Evolutionary conservation across 2,888 invertebrate species (phyloP).

Genomic region (Heteropelma amictum): DNA sequence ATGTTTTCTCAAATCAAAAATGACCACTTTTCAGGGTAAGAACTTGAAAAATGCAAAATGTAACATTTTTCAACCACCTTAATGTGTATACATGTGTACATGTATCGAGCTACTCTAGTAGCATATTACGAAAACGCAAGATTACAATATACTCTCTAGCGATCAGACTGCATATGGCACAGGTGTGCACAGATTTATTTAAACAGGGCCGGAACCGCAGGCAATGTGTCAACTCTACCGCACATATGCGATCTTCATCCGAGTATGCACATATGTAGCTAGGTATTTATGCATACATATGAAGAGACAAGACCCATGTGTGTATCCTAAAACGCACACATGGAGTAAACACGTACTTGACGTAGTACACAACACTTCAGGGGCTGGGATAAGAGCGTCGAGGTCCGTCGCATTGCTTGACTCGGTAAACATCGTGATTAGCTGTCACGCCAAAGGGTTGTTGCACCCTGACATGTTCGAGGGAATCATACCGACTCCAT

Average conservation of each 20-base stretch:
- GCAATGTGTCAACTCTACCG: conserved; percentile 20
- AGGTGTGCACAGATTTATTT: conserved; percentile 11
- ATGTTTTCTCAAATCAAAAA: no score
- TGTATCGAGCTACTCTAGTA: no score
- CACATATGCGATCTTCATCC: not conserved
- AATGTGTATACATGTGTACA: no score
- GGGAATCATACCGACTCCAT: no score
- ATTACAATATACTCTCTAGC: conserved; percentile 20
- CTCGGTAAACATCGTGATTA: conserved; percentile 54
- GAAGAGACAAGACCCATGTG: not conserved
- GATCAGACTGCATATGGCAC: conserved; percentile 19
- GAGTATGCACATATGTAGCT: not conserved
- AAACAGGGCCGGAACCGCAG: not conserved
- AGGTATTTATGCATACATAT: no score
- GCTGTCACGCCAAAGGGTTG: conserved; percentile 52
- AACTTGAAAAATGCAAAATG: no score
- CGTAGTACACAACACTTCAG: conserved; percentile 17
- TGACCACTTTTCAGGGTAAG: no score
- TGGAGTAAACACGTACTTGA: conserved; percentile 18
- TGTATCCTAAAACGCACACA: not conserved
- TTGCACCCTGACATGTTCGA: conserved; percentile 48
- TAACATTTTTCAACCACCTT: no score
- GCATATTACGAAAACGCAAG: not conserved
- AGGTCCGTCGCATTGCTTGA: conserved; percentile 41
- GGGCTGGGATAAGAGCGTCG: conserved; percentile 21